Evolutionary conservation across 2,888 invertebrate species (phyloP).

Genomic region (Phlogophora meticulosa): DNA sequence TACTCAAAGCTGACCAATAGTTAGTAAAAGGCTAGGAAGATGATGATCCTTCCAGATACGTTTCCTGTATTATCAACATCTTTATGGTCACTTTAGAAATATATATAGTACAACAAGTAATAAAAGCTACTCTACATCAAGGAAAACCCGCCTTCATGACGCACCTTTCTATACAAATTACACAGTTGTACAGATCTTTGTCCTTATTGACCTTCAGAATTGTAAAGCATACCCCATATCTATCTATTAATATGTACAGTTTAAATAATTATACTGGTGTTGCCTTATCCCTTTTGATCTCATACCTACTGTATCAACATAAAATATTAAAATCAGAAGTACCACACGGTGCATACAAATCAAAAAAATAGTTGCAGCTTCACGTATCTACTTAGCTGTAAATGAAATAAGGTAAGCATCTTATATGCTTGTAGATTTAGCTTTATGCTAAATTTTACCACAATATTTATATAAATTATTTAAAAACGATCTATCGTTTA

Average conservation of each 20-base stretch:
- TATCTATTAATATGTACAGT: constrained; percentile 26
- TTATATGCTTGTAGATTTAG: no score
- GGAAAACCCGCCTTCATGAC: neutral
- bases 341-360: neutral
- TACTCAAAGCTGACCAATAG: no score
- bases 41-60: no score
- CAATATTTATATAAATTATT: no score
- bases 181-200: constrained; percentile 33
- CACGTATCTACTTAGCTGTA: no score
- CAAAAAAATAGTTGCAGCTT: neutral
- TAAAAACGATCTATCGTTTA: no score
- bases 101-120: no score
- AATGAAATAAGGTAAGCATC: no score
- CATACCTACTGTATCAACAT: constrained; percentile 9
- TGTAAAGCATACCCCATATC: constrained; percentile 19
- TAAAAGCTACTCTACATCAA: neutral
- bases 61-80: no score
- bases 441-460: no score
- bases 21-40: no score
- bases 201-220: constrained; percentile 29
- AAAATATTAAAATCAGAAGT: constrained; percentile 25
- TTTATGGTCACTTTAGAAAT: no score
- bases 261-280: constrained; percentile 47
- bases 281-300: constrained; percentile 40
- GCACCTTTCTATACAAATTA: neutral